Conservation (phyloP, 2,888 invertebrate genomes). For the Nemurella pictetii region DNA sequence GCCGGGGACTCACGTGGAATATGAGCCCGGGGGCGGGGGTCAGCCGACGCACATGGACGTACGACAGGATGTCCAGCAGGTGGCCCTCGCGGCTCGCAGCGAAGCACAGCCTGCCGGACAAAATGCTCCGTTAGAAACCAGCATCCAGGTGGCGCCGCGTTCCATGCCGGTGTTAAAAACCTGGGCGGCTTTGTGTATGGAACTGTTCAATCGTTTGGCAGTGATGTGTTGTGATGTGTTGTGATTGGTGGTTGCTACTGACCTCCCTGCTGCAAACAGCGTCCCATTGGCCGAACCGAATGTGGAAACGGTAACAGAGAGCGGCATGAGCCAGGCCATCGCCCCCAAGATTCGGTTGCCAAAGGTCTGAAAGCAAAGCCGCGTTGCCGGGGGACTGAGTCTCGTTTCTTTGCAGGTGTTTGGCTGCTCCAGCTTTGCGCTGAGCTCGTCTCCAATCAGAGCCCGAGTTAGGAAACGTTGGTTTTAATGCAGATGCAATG, state of each 20-base stretch:
- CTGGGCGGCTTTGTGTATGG: too few relatives aligned
- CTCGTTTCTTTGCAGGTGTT: too few relatives aligned
- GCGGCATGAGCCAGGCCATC: constrained; percentile 90
- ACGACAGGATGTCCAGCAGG: constrained; percentile 85
- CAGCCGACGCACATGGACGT: constrained; percentile 86
- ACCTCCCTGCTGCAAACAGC: constrained; percentile 88
- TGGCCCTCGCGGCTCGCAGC: constrained; percentile 94
- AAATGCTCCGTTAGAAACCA: too few relatives aligned
- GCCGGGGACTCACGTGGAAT: constrained; percentile 76
- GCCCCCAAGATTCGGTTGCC: constrained; percentile 84
- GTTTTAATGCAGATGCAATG: too few relatives aligned
- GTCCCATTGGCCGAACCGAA: constrained; percentile 95
- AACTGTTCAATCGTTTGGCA: too few relatives aligned
- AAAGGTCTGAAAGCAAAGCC: constrained; percentile 63
- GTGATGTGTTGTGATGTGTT: too few relatives aligned
- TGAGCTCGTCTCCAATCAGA: too few relatives aligned
- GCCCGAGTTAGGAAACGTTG: too few relatives aligned
- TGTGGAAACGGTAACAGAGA: constrained; percentile 89
- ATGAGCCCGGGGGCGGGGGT: constrained; percentile 95
- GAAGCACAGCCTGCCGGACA: constrained; percentile 74
- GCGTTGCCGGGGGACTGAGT: too few relatives aligned
- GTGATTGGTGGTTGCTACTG: constrained; percentile 43
- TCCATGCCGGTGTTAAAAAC: too few relatives aligned
- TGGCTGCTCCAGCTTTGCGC: too few relatives aligned
- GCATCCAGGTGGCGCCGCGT: background rate